A percentile compares a stretch with the other conserved stretches of the same genome.
Evolutionary conservation across 2,113 vertebrate species (phyloP).

Genomic region (Ceyx margarethae): DNA sequence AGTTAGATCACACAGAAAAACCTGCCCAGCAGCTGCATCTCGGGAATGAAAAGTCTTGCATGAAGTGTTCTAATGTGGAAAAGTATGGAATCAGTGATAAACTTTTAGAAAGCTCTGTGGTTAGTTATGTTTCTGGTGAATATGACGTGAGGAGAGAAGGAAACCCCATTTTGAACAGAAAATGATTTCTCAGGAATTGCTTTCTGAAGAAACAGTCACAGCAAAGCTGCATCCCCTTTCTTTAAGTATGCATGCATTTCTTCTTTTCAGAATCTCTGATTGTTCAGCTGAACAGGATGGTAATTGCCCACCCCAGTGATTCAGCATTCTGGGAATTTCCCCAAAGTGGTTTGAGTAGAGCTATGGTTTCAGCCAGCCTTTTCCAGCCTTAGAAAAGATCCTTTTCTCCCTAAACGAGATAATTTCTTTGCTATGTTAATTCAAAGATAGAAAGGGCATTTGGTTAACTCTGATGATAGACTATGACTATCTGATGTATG

Average conservation of each 20-base stretch:
- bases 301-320: conserved; percentile 35
- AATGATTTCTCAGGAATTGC: neutral
- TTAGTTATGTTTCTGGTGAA: neutral
- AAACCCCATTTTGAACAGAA: conserved; percentile 1
- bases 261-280: conserved; percentile 3
- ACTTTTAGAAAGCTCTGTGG: neutral
- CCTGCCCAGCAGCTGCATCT: neutral
- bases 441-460: neutral
- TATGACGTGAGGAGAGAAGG: neutral
- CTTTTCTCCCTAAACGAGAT: conserved; percentile 6
- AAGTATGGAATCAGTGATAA: neutral
- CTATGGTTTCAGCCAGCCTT: conserved; percentile 12
- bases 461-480: neutral
- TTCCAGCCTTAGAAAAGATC: neutral
- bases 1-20: neutral
- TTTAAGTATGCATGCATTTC: neutral
- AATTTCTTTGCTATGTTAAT: neutral
- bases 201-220: neutral
- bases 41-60: neutral
- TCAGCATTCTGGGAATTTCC: conserved; percentile 51
- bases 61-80: neutral
- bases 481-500: neutral
- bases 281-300: neutral
- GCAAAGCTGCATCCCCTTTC: conserved; percentile 20
- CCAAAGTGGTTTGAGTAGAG: neutral